phyloP scores from a whole-genome alignment of 2,113 vertebrate genomes.

The Oncorhynchus nerka region DNA sequence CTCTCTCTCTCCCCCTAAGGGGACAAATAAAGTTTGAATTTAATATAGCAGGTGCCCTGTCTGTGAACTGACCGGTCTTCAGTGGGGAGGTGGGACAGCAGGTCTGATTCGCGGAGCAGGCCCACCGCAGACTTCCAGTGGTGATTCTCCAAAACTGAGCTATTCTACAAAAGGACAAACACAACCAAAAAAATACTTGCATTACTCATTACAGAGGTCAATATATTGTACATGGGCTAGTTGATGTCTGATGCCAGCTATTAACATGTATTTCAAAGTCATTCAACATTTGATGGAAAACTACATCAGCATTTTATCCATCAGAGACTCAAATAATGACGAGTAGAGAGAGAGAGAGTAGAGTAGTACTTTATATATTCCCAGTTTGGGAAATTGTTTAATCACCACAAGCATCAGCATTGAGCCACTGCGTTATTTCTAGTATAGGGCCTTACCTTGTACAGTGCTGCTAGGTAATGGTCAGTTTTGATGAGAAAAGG shows the following conservation, averaged over 20 bases:
- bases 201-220: not conserved
- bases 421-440: not conserved
- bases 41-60: no score
- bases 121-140: constrained; percentile 88
- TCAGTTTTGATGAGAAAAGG: constrained; percentile 88
- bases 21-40: no score
- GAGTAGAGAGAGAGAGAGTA: no score
- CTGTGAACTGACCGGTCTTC: constrained; percentile 76
- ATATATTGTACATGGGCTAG: no score
- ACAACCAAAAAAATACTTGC: not conserved
- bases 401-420: no score
- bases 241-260: no score
- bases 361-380: no score
- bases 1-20: no score
- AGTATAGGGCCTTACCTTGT: constrained; percentile 71
- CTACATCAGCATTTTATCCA: not conserved
- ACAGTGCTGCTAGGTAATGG: constrained; percentile 82
- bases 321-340: not conserved
- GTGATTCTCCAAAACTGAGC: constrained; percentile 88
- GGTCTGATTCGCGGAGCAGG: constrained; percentile 81
- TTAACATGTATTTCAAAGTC: not conserved
- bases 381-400: no score
- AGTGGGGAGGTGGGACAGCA: constrained; percentile 81
- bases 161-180: constrained; percentile 70
- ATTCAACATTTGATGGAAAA: not conserved